phyloP scores from a whole-genome alignment of 2,113 vertebrate species.

The Corvus moneduloides region DNA sequence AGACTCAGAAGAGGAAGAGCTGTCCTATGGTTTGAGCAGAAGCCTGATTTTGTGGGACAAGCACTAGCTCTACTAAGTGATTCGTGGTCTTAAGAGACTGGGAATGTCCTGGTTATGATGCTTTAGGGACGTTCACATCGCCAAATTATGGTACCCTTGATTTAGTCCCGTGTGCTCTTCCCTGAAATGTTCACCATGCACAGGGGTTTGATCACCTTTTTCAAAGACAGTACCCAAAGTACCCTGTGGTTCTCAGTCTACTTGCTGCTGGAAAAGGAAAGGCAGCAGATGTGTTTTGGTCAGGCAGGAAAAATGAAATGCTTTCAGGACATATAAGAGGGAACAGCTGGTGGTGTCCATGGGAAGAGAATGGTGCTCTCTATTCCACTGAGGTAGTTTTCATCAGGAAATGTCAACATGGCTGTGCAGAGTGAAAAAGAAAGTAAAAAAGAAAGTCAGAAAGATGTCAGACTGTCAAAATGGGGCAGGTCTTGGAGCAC shows the following conservation, averaged over 20 bases:
- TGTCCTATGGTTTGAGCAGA: not conserved
- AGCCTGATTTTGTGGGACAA: not conserved
- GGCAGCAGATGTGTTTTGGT: not conserved
- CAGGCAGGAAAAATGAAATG: not conserved
- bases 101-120: not conserved
- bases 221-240: not conserved
- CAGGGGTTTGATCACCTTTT: not conserved
- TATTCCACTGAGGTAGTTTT: not conserved
- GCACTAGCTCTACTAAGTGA: not conserved
- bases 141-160: not conserved
- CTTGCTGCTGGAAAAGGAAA: not conserved
- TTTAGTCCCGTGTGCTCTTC: not conserved
- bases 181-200: not conserved
- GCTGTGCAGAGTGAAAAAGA: not conserved
- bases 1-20: not conserved
- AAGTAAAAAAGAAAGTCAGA: not conserved
- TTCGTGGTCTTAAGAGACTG: not conserved
- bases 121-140: rapidly evolving
- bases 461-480: not conserved
- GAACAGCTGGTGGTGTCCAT: not conserved
- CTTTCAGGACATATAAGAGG: not conserved
- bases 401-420: not conserved
- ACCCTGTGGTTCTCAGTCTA: not conserved
- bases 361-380: not conserved
- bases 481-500: not conserved